Evolutionary conservation across 2,888 invertebrate genomes (phyloP), one percentile per base, ranked within the genome.

Genomic region (Xestia c-nigrum): DNA sequence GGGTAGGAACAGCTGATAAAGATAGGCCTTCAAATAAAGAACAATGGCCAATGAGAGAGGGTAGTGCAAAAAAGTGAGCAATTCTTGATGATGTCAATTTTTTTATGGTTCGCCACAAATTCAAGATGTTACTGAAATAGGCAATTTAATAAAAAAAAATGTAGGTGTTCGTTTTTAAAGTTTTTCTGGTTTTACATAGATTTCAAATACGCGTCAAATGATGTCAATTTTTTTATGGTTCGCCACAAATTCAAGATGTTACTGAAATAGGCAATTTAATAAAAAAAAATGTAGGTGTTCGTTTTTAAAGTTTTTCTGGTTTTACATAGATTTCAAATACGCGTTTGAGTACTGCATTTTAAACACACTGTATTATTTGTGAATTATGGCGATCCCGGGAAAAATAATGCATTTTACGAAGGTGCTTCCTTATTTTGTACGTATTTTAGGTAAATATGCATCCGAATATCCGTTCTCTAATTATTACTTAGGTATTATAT

Each of bases 1-100:
- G 31, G 55, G 12, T n/a, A 31, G 64, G 43, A 24, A 63, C 31
- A 50, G 43, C 81, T 81, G 66, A 19, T 80, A 38, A 10, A 38
- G 38, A 59, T 16, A 16, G 59, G 31, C 16, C 7, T 59, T 16
- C 3, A 31, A 31, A 31, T 16, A 59, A 31, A 7, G 31, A 7
- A 7, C 16, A 31, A 31, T 31, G 31, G 59, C 16, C 7, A 31
- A 16, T 16, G 24, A 24, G 21, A n/a, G 52, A 3, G 9, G 9
- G 9, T 52, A 52, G 14, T 57, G 57, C n/a, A n/a, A 5, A n/a
- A 52, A 55, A n/a, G n/a, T n/a, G 52, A 52, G 21, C 21, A 52
- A 3, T 10, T 52, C 10, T 21, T 9, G 21, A 55, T 5, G 55
- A 14, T 24, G 5, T 2, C 57, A 12, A 12, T 12, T 0, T 55